These are phyloP conservation scores for Papilio aristodemus DNA, from an alignment of 1,140 invertebrate genomes.

Conservation along the genomic window DNA sequence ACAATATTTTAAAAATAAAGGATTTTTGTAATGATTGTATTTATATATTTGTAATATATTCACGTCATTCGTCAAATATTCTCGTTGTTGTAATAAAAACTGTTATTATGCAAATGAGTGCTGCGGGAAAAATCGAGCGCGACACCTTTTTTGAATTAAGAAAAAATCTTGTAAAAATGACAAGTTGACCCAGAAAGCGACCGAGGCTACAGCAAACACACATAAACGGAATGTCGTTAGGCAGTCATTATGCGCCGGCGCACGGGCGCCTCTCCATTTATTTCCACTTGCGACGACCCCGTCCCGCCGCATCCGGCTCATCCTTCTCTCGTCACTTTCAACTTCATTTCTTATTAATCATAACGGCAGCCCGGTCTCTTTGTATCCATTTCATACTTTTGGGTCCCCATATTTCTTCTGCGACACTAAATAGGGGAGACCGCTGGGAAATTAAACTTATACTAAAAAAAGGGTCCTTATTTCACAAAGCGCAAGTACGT, in stretches of 20 bases:
- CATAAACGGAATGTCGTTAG: constrained; percentile 36
- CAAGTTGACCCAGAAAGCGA: constrained; percentile 36
- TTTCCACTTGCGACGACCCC: constrained; percentile 40
- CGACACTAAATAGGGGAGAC: neutral
- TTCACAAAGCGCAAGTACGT: neutral
- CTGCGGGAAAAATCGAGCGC: neutral
- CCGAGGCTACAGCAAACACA: constrained; percentile 31
- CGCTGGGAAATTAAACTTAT: constrained; percentile 13
- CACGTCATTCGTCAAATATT: neutral
- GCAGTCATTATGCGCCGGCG: constrained; percentile 36
- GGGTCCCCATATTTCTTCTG: neutral
- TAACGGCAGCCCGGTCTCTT: neutral
- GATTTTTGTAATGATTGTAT: neutral
- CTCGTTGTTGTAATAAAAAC: neutral
- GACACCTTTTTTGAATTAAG: constrained; percentile 4
- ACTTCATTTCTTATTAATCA: constrained; percentile 25
- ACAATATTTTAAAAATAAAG: too few species aligned
- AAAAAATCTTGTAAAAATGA: neutral
- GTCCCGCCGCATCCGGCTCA: constrained; percentile 39
- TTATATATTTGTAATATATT: neutral
- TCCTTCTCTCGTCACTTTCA: constrained; percentile 12
- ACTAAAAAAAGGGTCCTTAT: neutral
- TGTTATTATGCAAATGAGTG: constrained; percentile 17
- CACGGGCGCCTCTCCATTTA: constrained; percentile 35
- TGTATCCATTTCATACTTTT: constrained; percentile 4